Evolutionary conservation across 2,113 vertebrate species (phyloP).

Genomic region (Coryphaenoides rupestris): DNA sequence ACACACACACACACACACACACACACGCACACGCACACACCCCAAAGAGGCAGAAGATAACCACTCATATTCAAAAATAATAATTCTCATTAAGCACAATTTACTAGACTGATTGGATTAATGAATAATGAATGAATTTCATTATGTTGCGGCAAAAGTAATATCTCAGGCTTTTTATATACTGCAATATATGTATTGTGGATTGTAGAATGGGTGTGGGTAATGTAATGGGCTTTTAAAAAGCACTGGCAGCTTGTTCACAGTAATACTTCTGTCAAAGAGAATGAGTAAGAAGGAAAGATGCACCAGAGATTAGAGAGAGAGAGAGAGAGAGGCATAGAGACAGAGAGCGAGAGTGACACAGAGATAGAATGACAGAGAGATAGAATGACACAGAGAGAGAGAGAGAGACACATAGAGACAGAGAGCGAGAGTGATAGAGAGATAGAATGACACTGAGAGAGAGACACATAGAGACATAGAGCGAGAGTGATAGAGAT

Average conservation of each 20-base stretch:
- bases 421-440: neutral
- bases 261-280: neutral
- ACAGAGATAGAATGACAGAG: too few relatives aligned
- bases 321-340: neutral
- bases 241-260: neutral
- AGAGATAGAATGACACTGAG: neutral
- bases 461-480: too few relatives aligned
- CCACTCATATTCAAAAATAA: neutral
- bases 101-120: neutral
- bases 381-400: too few relatives aligned
- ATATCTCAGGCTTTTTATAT: conserved; percentile 1
- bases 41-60: neutral
- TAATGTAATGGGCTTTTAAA: neutral
- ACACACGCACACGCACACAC: neutral
- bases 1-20: neutral
- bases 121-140: conserved; percentile 9
- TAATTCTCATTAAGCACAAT: neutral
- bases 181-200: neutral
- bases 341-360: neutral
- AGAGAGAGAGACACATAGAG: neutral
- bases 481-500: neutral
- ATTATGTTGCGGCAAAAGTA: conserved; percentile 1
- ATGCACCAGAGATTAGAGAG: neutral
- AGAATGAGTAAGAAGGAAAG: neutral
- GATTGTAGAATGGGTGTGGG: neutral